A percentile compares a stretch with the other conserved stretches of the same genome.
These are phyloP conservation scores for Mesorhabditis sp. DNA, from an alignment of 2,888 invertebrate species.

Conservation along the genomic window DNA sequence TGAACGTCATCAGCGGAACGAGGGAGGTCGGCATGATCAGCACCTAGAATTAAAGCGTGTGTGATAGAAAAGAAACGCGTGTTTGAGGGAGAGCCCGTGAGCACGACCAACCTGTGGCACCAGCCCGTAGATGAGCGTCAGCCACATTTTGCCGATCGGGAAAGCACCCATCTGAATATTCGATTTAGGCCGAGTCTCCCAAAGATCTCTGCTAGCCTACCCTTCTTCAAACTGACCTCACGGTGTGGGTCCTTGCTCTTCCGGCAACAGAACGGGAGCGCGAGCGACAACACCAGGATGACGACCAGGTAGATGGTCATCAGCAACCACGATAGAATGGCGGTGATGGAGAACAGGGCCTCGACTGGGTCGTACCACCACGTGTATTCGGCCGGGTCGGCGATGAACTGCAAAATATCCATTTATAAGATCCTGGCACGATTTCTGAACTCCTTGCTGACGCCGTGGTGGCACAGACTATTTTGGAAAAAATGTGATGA, in stretches of 20 bases:
- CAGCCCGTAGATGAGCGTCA: not conserved
- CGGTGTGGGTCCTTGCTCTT: not conserved
- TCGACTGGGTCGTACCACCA: conserved; percentile 6
- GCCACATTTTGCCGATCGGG: not conserved
- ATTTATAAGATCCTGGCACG: too few relatives aligned
- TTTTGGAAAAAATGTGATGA: not conserved
- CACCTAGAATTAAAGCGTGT: not conserved
- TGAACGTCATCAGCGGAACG: not conserved
- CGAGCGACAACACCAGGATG: not conserved
- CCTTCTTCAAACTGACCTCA: not conserved
- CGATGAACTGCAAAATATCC: too few relatives aligned
- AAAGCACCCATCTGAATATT: not conserved
- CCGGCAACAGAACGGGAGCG: not conserved
- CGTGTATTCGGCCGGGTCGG: not conserved
- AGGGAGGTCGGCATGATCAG: not conserved
- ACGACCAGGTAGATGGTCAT: not conserved
- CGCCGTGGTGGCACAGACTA: not conserved
- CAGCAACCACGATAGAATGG: not conserved
- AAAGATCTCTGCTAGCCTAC: not conserved
- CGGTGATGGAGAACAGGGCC: not conserved
- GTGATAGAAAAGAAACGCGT: not conserved
- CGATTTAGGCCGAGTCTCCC: too few relatives aligned
- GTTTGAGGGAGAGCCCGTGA: not conserved
- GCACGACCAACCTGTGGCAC: not conserved
- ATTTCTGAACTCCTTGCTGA: too few relatives aligned